A percentile compares a stretch with the other conserved stretches of the same genome.
Conservation (phyloP, 2,797 vertebrate species). For the Periophthalmus magnuspinnatus region DNA sequence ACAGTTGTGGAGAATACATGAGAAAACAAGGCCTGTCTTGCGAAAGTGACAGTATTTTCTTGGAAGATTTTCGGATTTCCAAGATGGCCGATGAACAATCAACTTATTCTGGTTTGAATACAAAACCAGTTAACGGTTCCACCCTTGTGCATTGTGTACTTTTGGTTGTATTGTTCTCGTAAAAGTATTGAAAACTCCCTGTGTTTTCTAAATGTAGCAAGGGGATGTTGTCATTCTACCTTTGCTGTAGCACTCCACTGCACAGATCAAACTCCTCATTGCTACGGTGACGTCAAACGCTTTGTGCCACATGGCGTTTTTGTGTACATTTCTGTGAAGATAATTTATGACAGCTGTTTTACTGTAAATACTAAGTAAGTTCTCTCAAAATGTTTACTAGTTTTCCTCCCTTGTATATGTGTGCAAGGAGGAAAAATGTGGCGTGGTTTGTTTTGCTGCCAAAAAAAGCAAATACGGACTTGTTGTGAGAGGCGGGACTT, state of each 20-base stretch:
- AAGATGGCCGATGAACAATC: slow-evolving; percentile 60
- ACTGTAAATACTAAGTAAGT: slow-evolving; percentile 65
- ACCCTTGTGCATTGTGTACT: slow-evolving; percentile 62
- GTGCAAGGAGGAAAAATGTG: slow-evolving; percentile 47
- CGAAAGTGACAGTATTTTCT: slow-evolving; percentile 43
- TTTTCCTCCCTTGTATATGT: slow-evolving; percentile 27
- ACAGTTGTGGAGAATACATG: slow-evolving; percentile 46
- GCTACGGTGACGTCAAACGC: slow-evolving; percentile 21
- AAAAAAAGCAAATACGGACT: slow-evolving; percentile 68
- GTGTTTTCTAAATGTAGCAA: slow-evolving; percentile 74
- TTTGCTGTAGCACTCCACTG: slow-evolving; percentile 59
- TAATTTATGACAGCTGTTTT: slow-evolving; percentile 78
- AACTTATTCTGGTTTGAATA: slow-evolving; percentile 14
- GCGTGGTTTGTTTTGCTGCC: slow-evolving; percentile 56
- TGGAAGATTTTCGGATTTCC: slow-evolving; percentile 35
- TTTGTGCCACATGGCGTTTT: slow-evolving; percentile 37
- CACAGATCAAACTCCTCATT: slow-evolving; percentile 41
- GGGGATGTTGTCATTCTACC: slow-evolving; percentile 47
- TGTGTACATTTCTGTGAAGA: slow-evolving; percentile 75
- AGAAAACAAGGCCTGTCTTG: slow-evolving; percentile 29
- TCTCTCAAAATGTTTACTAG: slow-evolving; percentile 64
- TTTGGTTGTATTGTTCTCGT: slow-evolving; percentile 60
- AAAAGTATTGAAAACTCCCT: slow-evolving; percentile 54
- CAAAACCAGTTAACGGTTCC: slow-evolving; percentile 68
- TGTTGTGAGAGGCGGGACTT: slow-evolving; percentile 63